A percentile compares a stretch with the other conserved stretches of the same genome.
These are phyloP conservation scores for Onychomys arenicola DNA, from an alignment of 2,797 vertebrate genomes.

Conservation along the genomic window DNA sequence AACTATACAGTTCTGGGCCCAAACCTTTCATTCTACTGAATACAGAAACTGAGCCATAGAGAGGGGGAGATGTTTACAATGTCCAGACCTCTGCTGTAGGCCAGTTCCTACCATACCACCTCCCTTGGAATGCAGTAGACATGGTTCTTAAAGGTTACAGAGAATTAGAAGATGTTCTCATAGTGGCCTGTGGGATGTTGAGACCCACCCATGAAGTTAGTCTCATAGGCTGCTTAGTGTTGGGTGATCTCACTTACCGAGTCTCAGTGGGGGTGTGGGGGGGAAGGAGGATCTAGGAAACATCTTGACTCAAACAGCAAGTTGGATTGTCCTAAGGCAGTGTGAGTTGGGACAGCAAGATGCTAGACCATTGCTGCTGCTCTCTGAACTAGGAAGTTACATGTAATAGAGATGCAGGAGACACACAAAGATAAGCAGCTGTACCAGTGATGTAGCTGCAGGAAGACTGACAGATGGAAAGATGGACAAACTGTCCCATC, in stretches of 20 bases:
- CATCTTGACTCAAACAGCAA: background rate
- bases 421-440: background rate
- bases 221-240: background rate
- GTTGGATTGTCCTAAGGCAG: fast-evolving
- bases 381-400: background rate
- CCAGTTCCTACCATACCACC: fast-evolving
- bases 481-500: background rate
- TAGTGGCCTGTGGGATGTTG: background rate
- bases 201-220: background rate
- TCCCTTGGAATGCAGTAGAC: background rate
- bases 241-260: background rate
- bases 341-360: background rate
- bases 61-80: background rate
- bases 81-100: background rate
- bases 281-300: background rate
- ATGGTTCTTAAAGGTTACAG: background rate
- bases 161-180: background rate
- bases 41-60: background rate
- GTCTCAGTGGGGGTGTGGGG: background rate
- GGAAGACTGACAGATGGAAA: background rate
- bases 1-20: background rate
- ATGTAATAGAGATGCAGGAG: background rate
- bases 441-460: background rate
- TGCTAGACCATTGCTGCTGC: background rate
- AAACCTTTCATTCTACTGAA: background rate